A percentile compares a stretch with the other conserved stretches of the same genome.
These are phyloP conservation scores for Denticeps clupeoides DNA, from an alignment of 2,797 vertebrate genomes.

Conservation along the genomic window DNA sequence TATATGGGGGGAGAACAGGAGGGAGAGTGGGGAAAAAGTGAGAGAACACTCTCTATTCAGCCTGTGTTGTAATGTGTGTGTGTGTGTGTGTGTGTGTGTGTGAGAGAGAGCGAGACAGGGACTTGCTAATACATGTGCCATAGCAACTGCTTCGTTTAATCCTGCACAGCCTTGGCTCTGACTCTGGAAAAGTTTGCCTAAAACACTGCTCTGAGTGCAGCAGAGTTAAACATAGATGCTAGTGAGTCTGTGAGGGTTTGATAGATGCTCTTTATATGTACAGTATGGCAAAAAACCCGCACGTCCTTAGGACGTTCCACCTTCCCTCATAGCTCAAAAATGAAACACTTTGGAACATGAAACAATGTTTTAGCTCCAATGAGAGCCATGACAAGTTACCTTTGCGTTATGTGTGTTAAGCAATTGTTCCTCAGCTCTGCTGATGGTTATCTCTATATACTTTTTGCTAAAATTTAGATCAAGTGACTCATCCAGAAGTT, in stretches of 20 bases:
- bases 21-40: constrained; percentile 10
- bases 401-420: no score
- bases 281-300: neutral
- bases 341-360: no score
- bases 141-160: constrained; percentile 4
- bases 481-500: no score
- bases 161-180: constrained; percentile 4
- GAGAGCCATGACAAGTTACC: no score
- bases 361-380: no score
- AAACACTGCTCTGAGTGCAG: neutral
- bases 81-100: neutral
- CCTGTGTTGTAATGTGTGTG: neutral
- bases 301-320: no score
- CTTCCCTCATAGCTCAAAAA: no score
- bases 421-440: no score
- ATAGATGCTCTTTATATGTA: neutral
- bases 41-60: constrained; percentile 3
- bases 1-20: neutral
- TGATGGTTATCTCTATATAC: no score
- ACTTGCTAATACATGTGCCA: constrained; percentile 4
- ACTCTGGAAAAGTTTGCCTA: constrained; percentile 19
- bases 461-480: no score
- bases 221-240: constrained; percentile 9
- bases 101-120: neutral
- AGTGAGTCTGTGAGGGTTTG: neutral